Conservation (phyloP, 2,113 vertebrate genomes). For the Hydrochoerus hydrochaeris region DNA sequence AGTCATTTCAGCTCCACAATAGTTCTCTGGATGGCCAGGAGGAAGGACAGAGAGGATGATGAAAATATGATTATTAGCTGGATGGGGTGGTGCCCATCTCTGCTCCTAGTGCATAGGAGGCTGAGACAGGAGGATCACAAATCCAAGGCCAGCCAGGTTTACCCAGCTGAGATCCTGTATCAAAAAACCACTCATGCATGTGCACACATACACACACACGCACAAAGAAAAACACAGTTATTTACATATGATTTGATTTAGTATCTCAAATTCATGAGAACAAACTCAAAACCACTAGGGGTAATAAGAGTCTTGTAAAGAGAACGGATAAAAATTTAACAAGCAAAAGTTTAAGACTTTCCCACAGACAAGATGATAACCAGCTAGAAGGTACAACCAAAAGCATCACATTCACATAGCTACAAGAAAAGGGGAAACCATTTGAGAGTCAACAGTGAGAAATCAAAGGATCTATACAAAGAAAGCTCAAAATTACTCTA, state of each 20-base stretch:
- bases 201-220: not conserved
- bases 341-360: not conserved
- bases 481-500: not conserved
- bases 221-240: not conserved
- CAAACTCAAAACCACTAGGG: conserved; percentile 4
- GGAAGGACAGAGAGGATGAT: not conserved
- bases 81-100: not conserved
- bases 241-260: not conserved
- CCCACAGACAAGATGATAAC: not conserved
- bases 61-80: not conserved
- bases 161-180: not conserved
- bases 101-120: not conserved
- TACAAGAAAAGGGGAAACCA: not conserved
- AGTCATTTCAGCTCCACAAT: not conserved
- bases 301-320: not conserved
- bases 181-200: not conserved
- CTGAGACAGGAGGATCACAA: not conserved
- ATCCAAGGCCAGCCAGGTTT: not conserved
- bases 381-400: not conserved
- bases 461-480: not conserved
- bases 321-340: not conserved
- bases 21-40: not conserved
- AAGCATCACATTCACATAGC: not conserved
- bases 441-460: not conserved
- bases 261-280: not conserved